Conservation (phyloP, 2,888 invertebrate genomes). For the Aspidapion aeneum region DNA sequence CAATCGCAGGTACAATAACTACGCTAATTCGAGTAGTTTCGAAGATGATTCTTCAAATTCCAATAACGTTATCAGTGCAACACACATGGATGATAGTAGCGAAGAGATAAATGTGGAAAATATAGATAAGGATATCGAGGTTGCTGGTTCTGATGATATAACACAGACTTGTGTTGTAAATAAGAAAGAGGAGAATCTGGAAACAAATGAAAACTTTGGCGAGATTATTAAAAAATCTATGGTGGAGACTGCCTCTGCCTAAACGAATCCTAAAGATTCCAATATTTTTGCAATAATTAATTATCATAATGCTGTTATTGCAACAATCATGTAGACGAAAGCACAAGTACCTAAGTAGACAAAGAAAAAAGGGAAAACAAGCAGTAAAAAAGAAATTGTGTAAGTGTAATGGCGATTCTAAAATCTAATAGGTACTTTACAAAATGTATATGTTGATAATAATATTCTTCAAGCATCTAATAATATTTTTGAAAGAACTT, state of each 20-base stretch:
- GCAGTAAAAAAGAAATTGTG: too few species aligned
- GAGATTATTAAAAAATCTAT: slow-evolving; percentile 91
- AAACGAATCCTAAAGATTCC: too few species aligned
- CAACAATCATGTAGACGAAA: too few species aligned
- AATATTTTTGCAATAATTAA: too few species aligned
- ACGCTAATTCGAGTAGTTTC: slow-evolving; percentile 3
- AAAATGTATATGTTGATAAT: too few species aligned
- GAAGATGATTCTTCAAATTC: slow-evolving; percentile 1
- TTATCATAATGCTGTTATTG: too few species aligned
- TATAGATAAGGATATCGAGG: slow-evolving; percentile 25
- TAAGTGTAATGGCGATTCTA: too few species aligned
- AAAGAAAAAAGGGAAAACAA: too few species aligned
- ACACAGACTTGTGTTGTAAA: background rate
- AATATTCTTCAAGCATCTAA: too few species aligned
- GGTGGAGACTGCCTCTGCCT: slow-evolving; percentile 86
- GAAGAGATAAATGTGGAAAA: slow-evolving; percentile 27
- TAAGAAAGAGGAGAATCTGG: slow-evolving; percentile 32
- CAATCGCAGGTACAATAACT: slow-evolving; percentile 54
- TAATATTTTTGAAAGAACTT: too few species aligned
- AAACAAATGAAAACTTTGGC: slow-evolving; percentile 75
- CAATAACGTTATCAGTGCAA: background rate
- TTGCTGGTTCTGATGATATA: slow-evolving; percentile 15
- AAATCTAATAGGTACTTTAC: too few species aligned
- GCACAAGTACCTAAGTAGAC: too few species aligned
- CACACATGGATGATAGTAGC: slow-evolving; percentile 31